These are phyloP conservation scores for Macaria notata DNA, from an alignment of 2,888 invertebrate genomes.

Conservation along the genomic window DNA sequence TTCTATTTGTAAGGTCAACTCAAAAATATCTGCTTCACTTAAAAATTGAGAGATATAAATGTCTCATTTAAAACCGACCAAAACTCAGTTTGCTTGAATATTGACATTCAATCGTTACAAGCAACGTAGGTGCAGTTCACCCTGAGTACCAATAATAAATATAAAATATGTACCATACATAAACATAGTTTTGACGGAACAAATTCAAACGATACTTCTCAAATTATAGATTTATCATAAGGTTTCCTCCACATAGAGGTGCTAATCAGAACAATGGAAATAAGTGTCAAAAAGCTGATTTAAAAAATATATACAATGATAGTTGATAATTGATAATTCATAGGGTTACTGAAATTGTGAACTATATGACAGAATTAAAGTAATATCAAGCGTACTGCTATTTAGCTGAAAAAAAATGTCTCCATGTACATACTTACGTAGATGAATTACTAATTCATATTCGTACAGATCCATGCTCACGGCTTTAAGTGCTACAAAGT, in stretches of 20 bases:
- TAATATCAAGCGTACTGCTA: constrained; percentile 5
- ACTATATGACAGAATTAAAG: constrained; percentile 9
- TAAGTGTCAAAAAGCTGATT: constrained; percentile 22
- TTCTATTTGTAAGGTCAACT: too few species aligned
- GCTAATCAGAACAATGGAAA: constrained; percentile 19
- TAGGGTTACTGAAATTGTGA: constrained; percentile 10
- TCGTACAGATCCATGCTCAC: neutral
- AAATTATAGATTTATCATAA: constrained; percentile 7
- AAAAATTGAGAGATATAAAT: too few species aligned
- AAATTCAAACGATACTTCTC: constrained; percentile 3
- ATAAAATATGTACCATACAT: too few species aligned
- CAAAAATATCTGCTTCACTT: too few species aligned
- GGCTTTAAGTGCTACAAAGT: neutral
- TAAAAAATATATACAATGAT: constrained; percentile 14
- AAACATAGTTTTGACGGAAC: too few species aligned
- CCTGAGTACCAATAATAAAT: too few species aligned
- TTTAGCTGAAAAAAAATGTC: neutral
- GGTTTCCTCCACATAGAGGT: constrained; percentile 21
- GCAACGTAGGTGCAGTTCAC: too few species aligned
- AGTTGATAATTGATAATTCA: constrained; percentile 13
- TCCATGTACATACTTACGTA: constrained; percentile 3
- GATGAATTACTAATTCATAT: neutral
- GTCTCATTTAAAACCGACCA: too few species aligned
- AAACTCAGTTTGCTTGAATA: too few species aligned
- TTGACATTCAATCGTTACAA: too few species aligned